These are phyloP conservation scores for Myathropa florea DNA, from an alignment of 2,888 invertebrate species.

Conservation along the genomic window DNA sequence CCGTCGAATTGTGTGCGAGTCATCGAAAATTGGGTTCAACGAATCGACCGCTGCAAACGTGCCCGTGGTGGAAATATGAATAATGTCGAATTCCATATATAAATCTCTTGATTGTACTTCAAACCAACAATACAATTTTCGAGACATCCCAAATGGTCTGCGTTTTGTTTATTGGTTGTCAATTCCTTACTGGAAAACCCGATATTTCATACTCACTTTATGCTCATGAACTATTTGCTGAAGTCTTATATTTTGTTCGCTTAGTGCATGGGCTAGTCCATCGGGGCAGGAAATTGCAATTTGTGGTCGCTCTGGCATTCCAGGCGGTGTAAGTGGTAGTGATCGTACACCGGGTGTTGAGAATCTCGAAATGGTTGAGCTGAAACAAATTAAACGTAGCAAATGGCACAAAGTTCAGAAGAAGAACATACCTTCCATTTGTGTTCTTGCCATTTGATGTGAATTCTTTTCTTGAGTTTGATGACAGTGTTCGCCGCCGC, in stretches of 20 bases:
- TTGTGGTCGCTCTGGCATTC: slow-evolving; percentile 79
- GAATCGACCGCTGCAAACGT: too few relatives aligned
- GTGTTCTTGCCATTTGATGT: slow-evolving; percentile 73
- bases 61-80: too few relatives aligned
- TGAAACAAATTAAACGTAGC: not conserved
- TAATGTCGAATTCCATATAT: too few relatives aligned
- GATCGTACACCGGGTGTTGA: slow-evolving; percentile 77
- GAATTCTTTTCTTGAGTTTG: slow-evolving; percentile 76
- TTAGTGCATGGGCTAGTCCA: slow-evolving; percentile 80
- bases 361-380: slow-evolving; percentile 76
- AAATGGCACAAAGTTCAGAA: not conserved
- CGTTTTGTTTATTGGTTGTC: too few relatives aligned
- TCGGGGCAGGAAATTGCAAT: slow-evolving; percentile 79
- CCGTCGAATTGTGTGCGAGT: too few relatives aligned
- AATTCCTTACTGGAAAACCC: too few relatives aligned
- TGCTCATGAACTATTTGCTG: slow-evolving; percentile 91
- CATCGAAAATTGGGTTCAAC: too few relatives aligned
- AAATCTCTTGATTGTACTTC: too few relatives aligned
- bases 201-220: slow-evolving; percentile 86
- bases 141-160: too few relatives aligned
- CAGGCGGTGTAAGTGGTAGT: slow-evolving; percentile 82
- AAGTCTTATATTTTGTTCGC: slow-evolving; percentile 83
- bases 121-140: too few relatives aligned
- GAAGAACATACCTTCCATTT: slow-evolving; percentile 74
- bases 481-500: slow-evolving; percentile 77